Evolutionary conservation across 2,113 vertebrate genomes (phyloP), one percentile per base, ranked within the genome.

Genomic region (Argyrosomus japonicus): DNA sequence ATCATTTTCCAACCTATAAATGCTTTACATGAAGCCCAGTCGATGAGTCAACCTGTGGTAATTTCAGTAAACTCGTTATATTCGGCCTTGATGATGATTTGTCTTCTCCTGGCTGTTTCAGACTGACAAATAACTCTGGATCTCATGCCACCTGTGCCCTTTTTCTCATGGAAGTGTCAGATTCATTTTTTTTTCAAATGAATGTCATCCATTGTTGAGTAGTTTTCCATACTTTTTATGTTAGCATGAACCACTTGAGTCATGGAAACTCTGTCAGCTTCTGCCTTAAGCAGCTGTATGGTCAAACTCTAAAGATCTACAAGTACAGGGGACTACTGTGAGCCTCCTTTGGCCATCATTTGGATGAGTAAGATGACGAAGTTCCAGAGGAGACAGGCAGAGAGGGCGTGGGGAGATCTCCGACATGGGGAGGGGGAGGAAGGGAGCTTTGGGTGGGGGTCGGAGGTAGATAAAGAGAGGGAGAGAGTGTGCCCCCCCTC

Each of bases 401-500:
- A 53, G 84, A 68, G 77, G 68, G 86, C 18, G 69, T 86, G 43
- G 82, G 76, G 83, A 83, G 56, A 61, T 64, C 51, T 84, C 70
- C 58, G 77, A 76, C 61, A 62, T 67, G 70, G 92, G 86, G 91
- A 87, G 81, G 82, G 79, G 77, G 56, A 65, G 88, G 74, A 64
- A 69, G 77, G 63, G 65, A 25, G 54, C 27, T 69, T 51, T 71
- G 86, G 84, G 77, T 79, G 75, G 78, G 86, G 84, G 70, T 81
- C 65, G 82, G 79, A 87, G 85, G 82, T 88, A 88, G 87, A 92
- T 89, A 94, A 93, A 94, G 87, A 92, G 92, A 95, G 84, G 27
- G 86, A 47, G 86, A 85, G 79, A 11, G 50, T 15, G 29, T 78
- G 45, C n/a, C 76, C 82, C 64, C 70, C 63, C 76, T 40, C 87